Evolutionary conservation across 2,113 vertebrate species (phyloP).

Genomic region (Peucedramus taeniatus): DNA sequence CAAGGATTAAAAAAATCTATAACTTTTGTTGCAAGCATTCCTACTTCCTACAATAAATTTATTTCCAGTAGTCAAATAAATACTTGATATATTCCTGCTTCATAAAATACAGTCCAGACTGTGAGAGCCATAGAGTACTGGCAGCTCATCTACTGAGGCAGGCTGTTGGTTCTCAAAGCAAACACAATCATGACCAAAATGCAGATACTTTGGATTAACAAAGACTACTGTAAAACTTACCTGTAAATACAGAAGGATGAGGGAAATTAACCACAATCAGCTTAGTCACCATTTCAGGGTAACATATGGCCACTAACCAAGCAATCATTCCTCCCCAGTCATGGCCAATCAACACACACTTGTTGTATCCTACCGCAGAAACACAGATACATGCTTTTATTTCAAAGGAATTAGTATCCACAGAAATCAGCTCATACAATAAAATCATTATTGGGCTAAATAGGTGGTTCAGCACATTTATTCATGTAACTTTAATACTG

Average conservation of each 20-base stretch:
- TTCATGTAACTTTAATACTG: not conserved
- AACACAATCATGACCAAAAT: not conserved
- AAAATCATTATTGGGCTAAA: not conserved
- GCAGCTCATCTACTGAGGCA: not conserved
- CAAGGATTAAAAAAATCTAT: not conserved
- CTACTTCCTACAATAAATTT: not conserved
- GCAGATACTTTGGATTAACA: not conserved
- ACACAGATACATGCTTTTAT: slow-evolving; percentile 32
- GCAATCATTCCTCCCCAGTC: slow-evolving; percentile 97
- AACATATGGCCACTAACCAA: slow-evolving; percentile 94
- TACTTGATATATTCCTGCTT: not conserved
- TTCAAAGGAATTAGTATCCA: not conserved
- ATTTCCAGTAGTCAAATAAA: not conserved
- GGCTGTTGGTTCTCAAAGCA: not conserved
- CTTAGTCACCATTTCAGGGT: slow-evolving; percentile 95
- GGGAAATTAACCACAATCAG: slow-evolving; percentile 95
- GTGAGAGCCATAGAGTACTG: not conserved
- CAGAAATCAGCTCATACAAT: not conserved
- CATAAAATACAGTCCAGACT: not conserved
- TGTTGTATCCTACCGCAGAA: slow-evolving; percentile 87
- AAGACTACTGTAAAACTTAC: slow-evolving; percentile 65
- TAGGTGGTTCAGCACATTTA: not conserved
- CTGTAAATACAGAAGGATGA: slow-evolving; percentile 90
- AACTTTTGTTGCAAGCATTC: not conserved
- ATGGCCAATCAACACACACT: slow-evolving; percentile 93